phyloP scores from a whole-genome alignment of 2,888 invertebrate species.

The Cordylochernes scorpioides region DNA sequence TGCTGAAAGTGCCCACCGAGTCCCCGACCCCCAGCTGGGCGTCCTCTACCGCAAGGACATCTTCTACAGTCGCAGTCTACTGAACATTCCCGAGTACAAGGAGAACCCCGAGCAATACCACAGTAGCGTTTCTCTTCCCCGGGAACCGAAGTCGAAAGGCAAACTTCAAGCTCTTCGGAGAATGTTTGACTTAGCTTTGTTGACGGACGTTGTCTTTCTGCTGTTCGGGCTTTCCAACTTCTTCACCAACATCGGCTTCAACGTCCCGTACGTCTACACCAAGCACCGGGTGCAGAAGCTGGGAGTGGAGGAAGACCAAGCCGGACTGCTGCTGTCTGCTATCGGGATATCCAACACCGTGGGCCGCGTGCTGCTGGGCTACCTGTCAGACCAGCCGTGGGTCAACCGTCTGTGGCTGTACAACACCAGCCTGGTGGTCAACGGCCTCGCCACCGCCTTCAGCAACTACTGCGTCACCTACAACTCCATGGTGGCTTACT shows the following conservation, averaged over 20 bases:
- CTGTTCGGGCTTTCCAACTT: conserved; percentile 79
- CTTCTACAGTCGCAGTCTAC: conserved; percentile 53
- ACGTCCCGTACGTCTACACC: conserved; percentile 68
- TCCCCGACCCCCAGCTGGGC: conserved; percentile 26
- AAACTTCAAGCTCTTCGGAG: conserved; percentile 25
- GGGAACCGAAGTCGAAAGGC: conserved; percentile 37
- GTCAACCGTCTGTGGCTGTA: conserved; percentile 71
- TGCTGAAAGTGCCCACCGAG: background rate
- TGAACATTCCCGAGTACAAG: conserved; percentile 26
- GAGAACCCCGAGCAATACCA: conserved; percentile 20
- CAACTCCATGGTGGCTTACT: conserved; percentile 43
- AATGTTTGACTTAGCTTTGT: conserved; percentile 58
- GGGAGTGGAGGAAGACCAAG: conserved; percentile 28
- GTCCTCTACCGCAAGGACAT: conserved; percentile 63
- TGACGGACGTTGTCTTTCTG: conserved; percentile 59
- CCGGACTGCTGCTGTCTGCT: conserved; percentile 43
- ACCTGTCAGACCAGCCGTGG: conserved; percentile 56
- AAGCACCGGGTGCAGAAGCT: conserved; percentile 40
- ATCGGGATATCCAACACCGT: conserved; percentile 66
- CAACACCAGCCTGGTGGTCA: conserved; percentile 55
- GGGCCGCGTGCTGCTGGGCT: conserved; percentile 59
- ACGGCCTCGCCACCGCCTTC: conserved; percentile 56
- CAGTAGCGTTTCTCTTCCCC: conserved; percentile 19
- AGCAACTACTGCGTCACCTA: conserved; percentile 48
- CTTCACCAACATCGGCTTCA: conserved; percentile 76